Conservation (phyloP, 2,113 vertebrate species). For the Okapia johnstoni region DNA sequence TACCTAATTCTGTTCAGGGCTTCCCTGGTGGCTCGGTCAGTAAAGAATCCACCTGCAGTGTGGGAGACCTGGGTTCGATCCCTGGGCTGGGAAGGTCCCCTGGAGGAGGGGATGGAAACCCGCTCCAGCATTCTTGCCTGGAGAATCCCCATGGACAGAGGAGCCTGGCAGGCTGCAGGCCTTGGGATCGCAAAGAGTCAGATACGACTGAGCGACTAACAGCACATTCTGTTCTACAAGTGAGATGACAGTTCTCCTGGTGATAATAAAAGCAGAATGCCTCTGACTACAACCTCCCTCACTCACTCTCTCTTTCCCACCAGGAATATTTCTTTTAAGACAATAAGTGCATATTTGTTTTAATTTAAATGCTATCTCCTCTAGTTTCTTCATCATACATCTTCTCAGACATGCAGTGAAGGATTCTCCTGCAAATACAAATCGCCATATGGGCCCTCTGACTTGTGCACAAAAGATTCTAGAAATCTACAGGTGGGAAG, state of each 20-base stretch:
- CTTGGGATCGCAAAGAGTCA: neutral
- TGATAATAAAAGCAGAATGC: neutral
- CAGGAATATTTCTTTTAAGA: neutral
- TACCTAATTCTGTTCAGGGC: neutral
- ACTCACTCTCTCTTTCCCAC: neutral
- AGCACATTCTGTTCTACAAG: neutral
- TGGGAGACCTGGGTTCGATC: neutral
- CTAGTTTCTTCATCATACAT: neutral
- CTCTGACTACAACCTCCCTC: neutral
- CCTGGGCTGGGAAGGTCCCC: neutral
- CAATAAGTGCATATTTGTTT: neutral
- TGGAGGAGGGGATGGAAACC: neutral
- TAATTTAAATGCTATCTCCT: neutral
- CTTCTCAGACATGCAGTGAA: neutral
- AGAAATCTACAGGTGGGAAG: neutral
- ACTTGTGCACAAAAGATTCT: neutral
- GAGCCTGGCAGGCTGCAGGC: neutral
- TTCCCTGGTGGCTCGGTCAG: neutral
- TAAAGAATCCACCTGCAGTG: neutral
- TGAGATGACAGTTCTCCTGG: neutral
- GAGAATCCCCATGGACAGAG: neutral
- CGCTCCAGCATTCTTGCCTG: rapidly evolving
- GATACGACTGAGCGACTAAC: neutral
- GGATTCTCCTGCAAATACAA: neutral
- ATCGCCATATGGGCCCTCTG: neutral